Base-by-base conservation (phyloP, 2,888 invertebrate species). In the Taenaris catops region DNA sequence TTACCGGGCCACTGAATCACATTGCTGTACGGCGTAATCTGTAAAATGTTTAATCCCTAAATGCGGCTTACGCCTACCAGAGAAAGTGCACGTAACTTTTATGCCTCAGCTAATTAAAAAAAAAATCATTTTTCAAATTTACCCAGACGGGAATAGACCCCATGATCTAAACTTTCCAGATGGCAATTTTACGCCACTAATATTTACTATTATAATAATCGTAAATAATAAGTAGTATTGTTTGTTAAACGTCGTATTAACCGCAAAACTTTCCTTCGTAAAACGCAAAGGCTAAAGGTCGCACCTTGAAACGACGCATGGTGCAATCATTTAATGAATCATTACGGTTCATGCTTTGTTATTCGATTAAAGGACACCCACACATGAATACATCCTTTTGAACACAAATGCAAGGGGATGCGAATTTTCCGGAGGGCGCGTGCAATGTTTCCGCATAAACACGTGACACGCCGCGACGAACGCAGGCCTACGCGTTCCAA, bases 401-500 rank as follows among this genome's bases (percentile, higher is more conserved):
- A 48, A 48, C 45, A 51, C 49, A 54, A 58, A 58, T 59, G 62
- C 63, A 67, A 63, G 78, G 78, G 72, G 51, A 61, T 49, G 69
- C 66, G 69, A 72, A 70, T 76, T 80, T 80, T 69, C 76, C 67
- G 63, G 61, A 62, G 60, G 63, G 66, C 63, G 65, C 60, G 63
- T 76, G 74, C 71, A 68, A 44, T 69, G 68, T 68, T 65, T 59
- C 74, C 66, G 65, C 83, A 84, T 72, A 75, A 78, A 53, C 73
- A 81, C 73, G 74, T 75, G 72, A 58, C 70, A 58, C 71, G 79
- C 56, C 80, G 81, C 72, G 76, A 60, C 49, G 80, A 64, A 58
- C 79, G 78, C 80, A 70, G 51, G 76, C 71, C 66, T 73, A 68
- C 65, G 72, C 78, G 73, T 63, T 70, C 65, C 45, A 32, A 32